Evolutionary conservation across 2,888 invertebrate genomes (phyloP).

Genomic region (Augiades crinisus): DNA sequence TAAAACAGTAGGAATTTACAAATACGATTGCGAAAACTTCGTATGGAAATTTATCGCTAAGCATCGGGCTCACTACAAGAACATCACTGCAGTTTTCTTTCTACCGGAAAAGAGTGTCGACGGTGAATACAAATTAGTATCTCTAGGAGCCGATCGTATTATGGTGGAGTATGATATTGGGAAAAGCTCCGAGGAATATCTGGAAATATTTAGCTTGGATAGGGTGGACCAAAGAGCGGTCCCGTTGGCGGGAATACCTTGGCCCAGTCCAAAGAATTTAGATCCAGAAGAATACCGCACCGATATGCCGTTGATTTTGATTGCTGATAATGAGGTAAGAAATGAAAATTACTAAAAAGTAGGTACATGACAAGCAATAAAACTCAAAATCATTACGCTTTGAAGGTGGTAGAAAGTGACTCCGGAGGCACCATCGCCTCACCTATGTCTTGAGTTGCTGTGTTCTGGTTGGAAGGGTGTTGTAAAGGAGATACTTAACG

Average conservation of each 20-base stretch:
- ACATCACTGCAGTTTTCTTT: constrained; percentile 81
- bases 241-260: constrained; percentile 73
- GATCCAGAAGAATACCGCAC: constrained; percentile 43
- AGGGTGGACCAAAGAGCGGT: constrained; percentile 84
- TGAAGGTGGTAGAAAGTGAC: too few species aligned
- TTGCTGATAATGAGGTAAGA: constrained; percentile 83
- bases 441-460: too few species aligned
- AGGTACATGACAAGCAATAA: too few species aligned
- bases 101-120: constrained; percentile 52
- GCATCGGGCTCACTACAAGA: constrained; percentile 81
- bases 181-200: constrained; percentile 58
- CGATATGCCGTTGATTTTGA: constrained; percentile 69
- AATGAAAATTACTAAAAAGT: neutral
- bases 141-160: constrained; percentile 81
- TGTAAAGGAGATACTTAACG: too few species aligned
- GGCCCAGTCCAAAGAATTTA: constrained; percentile 51
- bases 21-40: constrained; percentile 51
- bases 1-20: constrained; percentile 75
- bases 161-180: constrained; percentile 82
- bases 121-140: constrained; percentile 72
- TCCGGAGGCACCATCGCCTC: too few species aligned
- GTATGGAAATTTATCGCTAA: constrained; percentile 82
- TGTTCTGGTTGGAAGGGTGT: too few species aligned
- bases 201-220: constrained; percentile 70
- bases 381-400: too few species aligned